Conservation (phyloP, 2,113 vertebrate genomes). For the crab-eating macaque (Macaca fascicularis) region DNA sequence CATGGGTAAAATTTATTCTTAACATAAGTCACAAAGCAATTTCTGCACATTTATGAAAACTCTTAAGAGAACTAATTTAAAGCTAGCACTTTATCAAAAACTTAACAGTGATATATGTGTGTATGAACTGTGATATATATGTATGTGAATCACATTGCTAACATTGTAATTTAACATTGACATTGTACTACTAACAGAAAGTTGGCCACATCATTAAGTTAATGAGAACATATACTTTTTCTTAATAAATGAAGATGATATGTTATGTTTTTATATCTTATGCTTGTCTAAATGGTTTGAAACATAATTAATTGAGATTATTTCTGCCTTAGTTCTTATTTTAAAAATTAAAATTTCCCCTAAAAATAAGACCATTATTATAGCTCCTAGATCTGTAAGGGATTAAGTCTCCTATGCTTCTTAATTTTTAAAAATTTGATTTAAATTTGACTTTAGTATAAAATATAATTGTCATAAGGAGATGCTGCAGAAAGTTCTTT, state of each 20-base stretch:
- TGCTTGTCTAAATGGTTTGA: neutral
- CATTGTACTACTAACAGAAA: neutral
- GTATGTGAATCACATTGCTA: neutral
- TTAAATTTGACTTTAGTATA: slow-evolving; percentile 47
- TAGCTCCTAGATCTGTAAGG: neutral
- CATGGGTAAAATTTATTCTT: slow-evolving; percentile 38
- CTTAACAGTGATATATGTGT: neutral
- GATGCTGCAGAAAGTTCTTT: slow-evolving; percentile 50
- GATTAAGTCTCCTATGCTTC: slow-evolving; percentile 43
- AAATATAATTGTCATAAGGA: slow-evolving; percentile 58
- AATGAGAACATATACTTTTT: neutral
- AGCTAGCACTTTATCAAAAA: slow-evolving; percentile 34
- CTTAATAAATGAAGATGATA: neutral
- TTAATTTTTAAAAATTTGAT: slow-evolving; percentile 46
- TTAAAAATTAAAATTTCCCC: slow-evolving; percentile 38
- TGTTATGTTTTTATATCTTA: neutral
- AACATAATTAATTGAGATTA: slow-evolving; percentile 40
- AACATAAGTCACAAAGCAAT: slow-evolving; percentile 41
- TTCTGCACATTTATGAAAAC: slow-evolving; percentile 39
- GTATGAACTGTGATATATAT: neutral
- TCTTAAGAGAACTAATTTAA: slow-evolving; percentile 55
- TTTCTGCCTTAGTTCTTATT: slow-evolving; percentile 35
- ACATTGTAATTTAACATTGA: neutral
- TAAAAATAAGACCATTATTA: neutral
- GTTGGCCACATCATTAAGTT: neutral